Evolutionary conservation across 2,888 invertebrate species (phyloP).

Genomic region (Eupelmus urozonus): DNA sequence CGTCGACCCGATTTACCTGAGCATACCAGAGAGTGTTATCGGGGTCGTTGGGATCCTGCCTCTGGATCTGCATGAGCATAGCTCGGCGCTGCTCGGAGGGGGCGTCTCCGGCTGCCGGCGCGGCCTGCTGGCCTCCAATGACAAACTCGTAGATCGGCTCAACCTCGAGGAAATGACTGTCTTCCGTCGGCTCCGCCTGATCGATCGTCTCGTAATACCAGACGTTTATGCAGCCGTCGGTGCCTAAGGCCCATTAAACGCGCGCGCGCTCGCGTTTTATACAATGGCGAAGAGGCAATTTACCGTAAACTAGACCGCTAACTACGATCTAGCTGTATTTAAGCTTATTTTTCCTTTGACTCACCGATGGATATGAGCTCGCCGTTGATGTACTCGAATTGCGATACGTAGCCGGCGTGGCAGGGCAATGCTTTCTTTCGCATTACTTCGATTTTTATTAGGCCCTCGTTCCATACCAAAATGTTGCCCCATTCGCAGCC

Average conservation of each 20-base stretch:
- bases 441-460: constrained; percentile 91
- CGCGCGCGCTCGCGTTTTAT: too few relatives aligned
- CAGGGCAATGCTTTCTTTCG: constrained; percentile 85
- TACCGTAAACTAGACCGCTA: too few relatives aligned
- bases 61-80: constrained; percentile 80
- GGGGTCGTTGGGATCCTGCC: constrained; percentile 75
- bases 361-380: constrained; percentile 80
- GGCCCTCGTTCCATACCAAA: constrained; percentile 92
- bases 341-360: too few relatives aligned
- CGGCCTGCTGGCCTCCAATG: constrained; percentile 76
- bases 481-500: constrained; percentile 95
- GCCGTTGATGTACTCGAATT: constrained; percentile 79
- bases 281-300: too few relatives aligned
- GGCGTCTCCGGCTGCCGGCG: too few relatives aligned
- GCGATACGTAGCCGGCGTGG: constrained; percentile 85
- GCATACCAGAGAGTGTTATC: constrained; percentile 82
- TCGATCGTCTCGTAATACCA: constrained; percentile 97
- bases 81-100: constrained; percentile 49
- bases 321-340: too few relatives aligned
- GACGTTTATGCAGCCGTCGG: constrained; percentile 88
- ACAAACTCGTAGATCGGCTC: constrained; percentile 92
- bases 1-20: constrained; percentile 80
- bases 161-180: constrained; percentile 87
- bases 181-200: constrained; percentile 89
- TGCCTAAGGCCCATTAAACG: constrained; percentile 75